These are phyloP conservation scores for Dyspetes luteomarginatus DNA, from an alignment of 2,888 invertebrate genomes.

Conservation along the genomic window DNA sequence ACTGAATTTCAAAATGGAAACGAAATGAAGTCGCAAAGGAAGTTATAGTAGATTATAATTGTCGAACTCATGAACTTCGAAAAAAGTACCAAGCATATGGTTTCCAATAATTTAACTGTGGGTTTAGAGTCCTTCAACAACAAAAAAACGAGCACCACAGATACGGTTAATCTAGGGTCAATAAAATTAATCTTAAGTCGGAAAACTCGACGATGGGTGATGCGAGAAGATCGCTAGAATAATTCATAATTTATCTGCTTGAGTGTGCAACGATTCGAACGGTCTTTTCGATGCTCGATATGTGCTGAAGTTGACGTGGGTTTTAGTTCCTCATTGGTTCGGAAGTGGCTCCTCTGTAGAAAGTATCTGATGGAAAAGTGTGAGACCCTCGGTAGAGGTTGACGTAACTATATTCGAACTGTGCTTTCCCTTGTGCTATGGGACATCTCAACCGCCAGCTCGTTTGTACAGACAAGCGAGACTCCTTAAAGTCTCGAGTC, in stretches of 20 bases:
- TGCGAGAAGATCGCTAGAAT: conserved; percentile 13
- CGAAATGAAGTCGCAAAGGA: no score
- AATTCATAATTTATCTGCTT: conserved; percentile 6
- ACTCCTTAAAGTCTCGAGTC: conserved; percentile 30
- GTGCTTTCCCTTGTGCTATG: conserved; percentile 53
- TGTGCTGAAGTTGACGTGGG: conserved; percentile 40
- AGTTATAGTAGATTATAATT: no score
- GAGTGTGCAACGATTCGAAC: not conserved
- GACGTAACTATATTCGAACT: conserved; percentile 54
- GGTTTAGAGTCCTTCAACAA: no score
- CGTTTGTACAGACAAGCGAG: conserved; percentile 29
- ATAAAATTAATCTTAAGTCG: conserved; percentile 24
- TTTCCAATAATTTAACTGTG: no score
- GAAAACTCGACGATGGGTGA: conserved; percentile 27
- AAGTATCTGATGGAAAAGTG: conserved; percentile 58
- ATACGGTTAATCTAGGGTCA: conserved; percentile 25
- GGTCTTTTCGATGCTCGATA: conserved; percentile 23
- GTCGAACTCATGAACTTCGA: no score
- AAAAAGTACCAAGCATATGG: no score
- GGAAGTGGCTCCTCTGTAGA: conserved; percentile 57
- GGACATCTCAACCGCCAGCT: conserved; percentile 35
- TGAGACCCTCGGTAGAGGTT: conserved; percentile 42
- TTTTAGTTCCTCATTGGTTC: conserved; percentile 34
- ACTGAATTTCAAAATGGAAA: no score
- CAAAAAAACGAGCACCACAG: no score